Percentiles rank a stretch among this genome's conserved stretches.
phyloP scores from a whole-genome alignment of 2,113 vertebrate species.

The Fregetta grallaria region DNA sequence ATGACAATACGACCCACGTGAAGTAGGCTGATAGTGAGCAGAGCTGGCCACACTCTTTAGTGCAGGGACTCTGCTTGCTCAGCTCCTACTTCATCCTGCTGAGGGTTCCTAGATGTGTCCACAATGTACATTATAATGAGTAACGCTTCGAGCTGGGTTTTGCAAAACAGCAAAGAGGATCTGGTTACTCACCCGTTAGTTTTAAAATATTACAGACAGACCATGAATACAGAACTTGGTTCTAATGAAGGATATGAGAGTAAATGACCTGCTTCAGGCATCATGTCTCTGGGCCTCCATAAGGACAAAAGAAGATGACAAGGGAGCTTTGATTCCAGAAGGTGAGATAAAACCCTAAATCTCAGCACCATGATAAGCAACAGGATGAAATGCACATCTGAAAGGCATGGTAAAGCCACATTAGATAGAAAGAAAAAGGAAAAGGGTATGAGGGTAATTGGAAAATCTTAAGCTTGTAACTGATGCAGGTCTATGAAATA shows the following conservation, averaged over 20 bases:
- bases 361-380: not conserved
- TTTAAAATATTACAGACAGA: not conserved
- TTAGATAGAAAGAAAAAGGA: not conserved
- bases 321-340: not conserved
- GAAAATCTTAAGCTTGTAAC: not conserved
- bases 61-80: not conserved
- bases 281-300: not conserved
- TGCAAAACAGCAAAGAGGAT: not conserved
- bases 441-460: not conserved
- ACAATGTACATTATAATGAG: too few species aligned
- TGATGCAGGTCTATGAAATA: not conserved
- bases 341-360: not conserved
- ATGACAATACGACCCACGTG: not conserved
- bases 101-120: not conserved
- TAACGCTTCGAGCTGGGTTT: not conserved
- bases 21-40: not conserved
- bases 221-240: not conserved
- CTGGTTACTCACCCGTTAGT: not conserved
- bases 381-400: not conserved
- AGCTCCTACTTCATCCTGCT: not conserved
- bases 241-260: not conserved
- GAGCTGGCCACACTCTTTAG: not conserved
- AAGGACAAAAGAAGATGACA: not conserved
- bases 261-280: not conserved
- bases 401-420: not conserved